These are phyloP conservation scores for Triplophysa tibetana DNA, from an alignment of 2,113 vertebrate species.

Conservation along the genomic window DNA sequence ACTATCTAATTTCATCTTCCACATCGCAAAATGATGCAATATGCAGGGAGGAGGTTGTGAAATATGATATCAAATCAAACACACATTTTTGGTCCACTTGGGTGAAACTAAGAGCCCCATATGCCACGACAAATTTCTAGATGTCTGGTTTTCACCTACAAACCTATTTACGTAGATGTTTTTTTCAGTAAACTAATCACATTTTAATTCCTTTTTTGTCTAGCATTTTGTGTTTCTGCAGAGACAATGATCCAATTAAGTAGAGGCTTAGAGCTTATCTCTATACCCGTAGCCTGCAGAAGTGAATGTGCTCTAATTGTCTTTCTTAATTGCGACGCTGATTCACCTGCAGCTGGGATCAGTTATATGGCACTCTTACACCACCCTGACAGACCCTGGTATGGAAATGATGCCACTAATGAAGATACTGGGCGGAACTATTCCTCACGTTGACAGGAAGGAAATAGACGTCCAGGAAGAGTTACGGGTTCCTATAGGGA, in stretches of 20 bases:
- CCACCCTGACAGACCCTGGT: slow-evolving; percentile 38
- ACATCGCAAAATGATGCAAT: slow-evolving; percentile 17
- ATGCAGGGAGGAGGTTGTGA: slow-evolving; percentile 5
- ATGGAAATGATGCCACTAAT: slow-evolving; percentile 54
- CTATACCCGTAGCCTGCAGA: slow-evolving; percentile 68
- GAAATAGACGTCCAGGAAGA: slow-evolving; percentile 43
- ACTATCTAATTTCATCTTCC: slow-evolving; percentile 24
- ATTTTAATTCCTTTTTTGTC: slow-evolving; percentile 55
- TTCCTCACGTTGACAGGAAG: slow-evolving; percentile 39
- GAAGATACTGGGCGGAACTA: slow-evolving; percentile 51
- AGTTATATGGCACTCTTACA: slow-evolving; percentile 37
- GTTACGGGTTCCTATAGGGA: slow-evolving; percentile 41
- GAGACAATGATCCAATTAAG: slow-evolving; percentile 76
- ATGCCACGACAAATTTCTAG: not conserved
- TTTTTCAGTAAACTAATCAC: slow-evolving; percentile 37
- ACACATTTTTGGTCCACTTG: slow-evolving; percentile 35
- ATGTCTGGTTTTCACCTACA: not conserved
- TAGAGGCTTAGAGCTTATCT: slow-evolving; percentile 58
- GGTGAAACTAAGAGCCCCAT: slow-evolving; percentile 54
- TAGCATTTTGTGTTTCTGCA: slow-evolving; percentile 52
- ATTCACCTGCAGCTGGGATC: slow-evolving; percentile 59
- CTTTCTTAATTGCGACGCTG: slow-evolving; percentile 57
- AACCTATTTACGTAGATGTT: slow-evolving; percentile 43
- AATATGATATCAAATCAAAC: slow-evolving; percentile 14
- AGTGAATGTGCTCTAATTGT: slow-evolving; percentile 58